Evolutionary conservation across 2,113 vertebrate genomes (phyloP).

Genomic region (Alosa alosa): DNA sequence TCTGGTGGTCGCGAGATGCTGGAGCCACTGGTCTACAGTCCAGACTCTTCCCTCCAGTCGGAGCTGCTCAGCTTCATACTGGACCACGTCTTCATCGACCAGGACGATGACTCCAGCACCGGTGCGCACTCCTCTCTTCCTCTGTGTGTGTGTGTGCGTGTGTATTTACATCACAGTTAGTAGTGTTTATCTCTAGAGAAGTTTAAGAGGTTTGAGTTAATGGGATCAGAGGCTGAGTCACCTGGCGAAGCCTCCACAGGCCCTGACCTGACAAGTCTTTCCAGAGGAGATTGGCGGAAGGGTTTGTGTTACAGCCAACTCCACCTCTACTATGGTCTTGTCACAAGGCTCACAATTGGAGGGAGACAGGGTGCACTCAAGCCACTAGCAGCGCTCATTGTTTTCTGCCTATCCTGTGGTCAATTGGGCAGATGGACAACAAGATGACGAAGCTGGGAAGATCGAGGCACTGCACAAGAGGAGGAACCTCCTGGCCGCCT

Average conservation of each 20-base stretch:
- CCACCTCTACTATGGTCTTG: neutral
- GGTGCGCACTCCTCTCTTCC: neutral
- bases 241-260: neutral
- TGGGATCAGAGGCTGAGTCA: slow-evolving; percentile 5
- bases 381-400: neutral
- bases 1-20: slow-evolving; percentile 92
- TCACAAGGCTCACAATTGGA: slow-evolving; percentile 29
- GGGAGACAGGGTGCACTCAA: neutral
- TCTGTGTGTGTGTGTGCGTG: neutral
- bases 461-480: slow-evolving; percentile 99
- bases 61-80: slow-evolving; percentile 97
- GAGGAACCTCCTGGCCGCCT: slow-evolving; percentile 95
- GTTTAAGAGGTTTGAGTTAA: slow-evolving; percentile 14
- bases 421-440: slow-evolving; percentile 85
- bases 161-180: neutral
- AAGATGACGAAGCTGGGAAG: slow-evolving; percentile 97
- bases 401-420: neutral
- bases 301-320: neutral
- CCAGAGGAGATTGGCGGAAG: neutral
- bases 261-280: neutral
- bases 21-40: slow-evolving; percentile 90
- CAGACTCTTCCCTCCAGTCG: slow-evolving; percentile 91
- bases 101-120: slow-evolving; percentile 89
- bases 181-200: neutral
- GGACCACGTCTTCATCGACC: slow-evolving; percentile 98